Base-by-base conservation (phyloP, 2,113 vertebrate genomes). In the Sapajus apella region DNA sequence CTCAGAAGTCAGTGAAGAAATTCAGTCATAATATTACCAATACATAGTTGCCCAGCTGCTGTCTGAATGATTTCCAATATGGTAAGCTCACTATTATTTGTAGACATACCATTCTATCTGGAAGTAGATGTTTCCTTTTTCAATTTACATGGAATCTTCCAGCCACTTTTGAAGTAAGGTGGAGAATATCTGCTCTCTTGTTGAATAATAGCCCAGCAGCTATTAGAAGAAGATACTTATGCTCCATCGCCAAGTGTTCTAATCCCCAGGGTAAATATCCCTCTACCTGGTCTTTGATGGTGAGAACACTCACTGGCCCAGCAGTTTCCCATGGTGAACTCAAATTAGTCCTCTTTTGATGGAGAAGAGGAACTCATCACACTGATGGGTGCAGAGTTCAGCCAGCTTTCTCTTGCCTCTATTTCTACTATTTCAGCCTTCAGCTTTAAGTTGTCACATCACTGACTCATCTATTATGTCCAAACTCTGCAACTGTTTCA, bases 311-410 rank as follows among this genome's bases (percentile, higher is more conserved):
- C 17, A 6, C 13, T 8, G 7, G 35, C 6, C 43, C 9, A 17
- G 17, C 4, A 4, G 12, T 13, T 68, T 27, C 9, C 50, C 13
- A 5, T 16, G 4, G 40, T 30, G 21, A 50, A 56, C 32, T 50
- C 55, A 30, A 5, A 32, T 14, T 13, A 12, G 25, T 43, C 6
- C 17, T 18, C n/a, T 81, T 73, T 35, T 9, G 0, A 16, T 9
- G 52, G 5, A 37, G 27, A 8, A 8, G 20, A 25, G 27, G 13
- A 9, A 9, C 13, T 30, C 35, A 35, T 16, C 27, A 11, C 18
- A 9, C 1, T 13, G 23, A 52, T 8, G 7, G 30, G 4, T 5
- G 3, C 14, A 25, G 23, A 4, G 8, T 66, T 35, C 45, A 17
- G 45, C 23, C 17, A 68, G 13, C 72, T 5, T 45, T 3, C 7